Evolutionary conservation across 2,797 vertebrate genomes (phyloP).

Genomic region (Lepilemur septentrionalis): DNA sequence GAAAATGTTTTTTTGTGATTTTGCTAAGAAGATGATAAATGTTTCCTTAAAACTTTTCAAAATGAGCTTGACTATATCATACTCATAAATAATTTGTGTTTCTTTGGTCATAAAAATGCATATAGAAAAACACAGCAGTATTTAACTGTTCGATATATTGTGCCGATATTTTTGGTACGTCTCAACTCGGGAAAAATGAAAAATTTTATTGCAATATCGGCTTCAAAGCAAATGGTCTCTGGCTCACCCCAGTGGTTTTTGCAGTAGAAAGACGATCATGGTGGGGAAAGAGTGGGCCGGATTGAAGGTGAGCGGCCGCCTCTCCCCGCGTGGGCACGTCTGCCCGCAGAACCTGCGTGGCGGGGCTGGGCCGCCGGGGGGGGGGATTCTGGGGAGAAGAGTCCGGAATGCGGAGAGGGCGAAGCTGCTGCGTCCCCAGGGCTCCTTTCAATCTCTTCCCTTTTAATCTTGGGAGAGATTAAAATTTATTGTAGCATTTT

Average conservation of each 20-base stretch:
- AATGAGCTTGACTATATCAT: neutral
- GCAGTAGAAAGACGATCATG: neutral
- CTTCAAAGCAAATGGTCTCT: neutral
- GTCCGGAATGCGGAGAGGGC: fast-evolving
- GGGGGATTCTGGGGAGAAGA: neutral
- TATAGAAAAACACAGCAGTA: neutral
- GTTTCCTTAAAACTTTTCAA: conserved; percentile 44
- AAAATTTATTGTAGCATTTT: neutral
- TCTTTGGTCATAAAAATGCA: neutral
- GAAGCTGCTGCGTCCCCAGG: fast-evolving
- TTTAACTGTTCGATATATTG: neutral
- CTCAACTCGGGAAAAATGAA: neutral
- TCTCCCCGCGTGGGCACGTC: no score
- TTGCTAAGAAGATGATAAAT: conserved; percentile 47
- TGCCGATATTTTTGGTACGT: neutral
- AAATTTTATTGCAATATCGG: neutral
- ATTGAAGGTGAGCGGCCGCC: fast-evolving
- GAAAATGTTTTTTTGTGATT: neutral
- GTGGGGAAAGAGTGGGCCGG: neutral
- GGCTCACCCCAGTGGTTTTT: neutral
- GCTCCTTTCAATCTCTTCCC: no score
- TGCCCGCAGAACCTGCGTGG: no score
- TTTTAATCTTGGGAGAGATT: neutral
- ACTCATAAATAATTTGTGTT: conserved; percentile 22
- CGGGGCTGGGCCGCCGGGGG: no score